Percentiles rank a stretch among this genome's conserved stretches.
Conservation (phyloP, 2,113 vertebrate genomes). For the Opisthocomus hoazin region DNA sequence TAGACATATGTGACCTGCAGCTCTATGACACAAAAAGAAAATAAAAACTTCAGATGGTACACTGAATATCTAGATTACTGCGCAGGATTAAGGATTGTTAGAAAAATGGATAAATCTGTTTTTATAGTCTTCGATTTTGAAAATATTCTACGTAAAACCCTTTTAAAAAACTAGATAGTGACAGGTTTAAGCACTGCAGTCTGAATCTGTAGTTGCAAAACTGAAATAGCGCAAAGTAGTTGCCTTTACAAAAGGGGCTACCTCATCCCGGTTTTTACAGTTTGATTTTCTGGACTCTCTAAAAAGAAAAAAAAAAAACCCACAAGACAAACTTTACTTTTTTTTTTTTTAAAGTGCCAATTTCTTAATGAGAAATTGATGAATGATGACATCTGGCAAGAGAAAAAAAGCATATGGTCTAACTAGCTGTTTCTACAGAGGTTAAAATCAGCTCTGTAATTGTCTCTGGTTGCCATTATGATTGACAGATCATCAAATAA, state of each 20-base stretch:
- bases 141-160: neutral
- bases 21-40: neutral
- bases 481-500: constrained; percentile 79
- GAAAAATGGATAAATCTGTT: neutral
- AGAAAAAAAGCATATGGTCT: constrained; percentile 76
- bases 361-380: constrained; percentile 81
- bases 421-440: constrained; percentile 76
- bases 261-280: neutral
- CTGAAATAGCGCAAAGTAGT: neutral
- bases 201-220: neutral
- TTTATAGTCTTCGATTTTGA: neutral
- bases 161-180: neutral
- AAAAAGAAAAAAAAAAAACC: neutral
- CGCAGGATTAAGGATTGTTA: neutral
- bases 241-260: neutral
- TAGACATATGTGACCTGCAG: neutral
- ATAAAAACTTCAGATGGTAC: neutral
- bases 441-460: constrained; percentile 76
- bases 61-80: neutral
- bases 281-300: constrained; percentile 13
- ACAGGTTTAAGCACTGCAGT: neutral
- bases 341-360: constrained; percentile 47
- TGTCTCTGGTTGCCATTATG: constrained; percentile 72
- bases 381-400: constrained; percentile 77
- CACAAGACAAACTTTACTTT: neutral